Base-by-base conservation (phyloP, 2,888 invertebrate genomes). In the Xestia c-nigrum region DNA sequence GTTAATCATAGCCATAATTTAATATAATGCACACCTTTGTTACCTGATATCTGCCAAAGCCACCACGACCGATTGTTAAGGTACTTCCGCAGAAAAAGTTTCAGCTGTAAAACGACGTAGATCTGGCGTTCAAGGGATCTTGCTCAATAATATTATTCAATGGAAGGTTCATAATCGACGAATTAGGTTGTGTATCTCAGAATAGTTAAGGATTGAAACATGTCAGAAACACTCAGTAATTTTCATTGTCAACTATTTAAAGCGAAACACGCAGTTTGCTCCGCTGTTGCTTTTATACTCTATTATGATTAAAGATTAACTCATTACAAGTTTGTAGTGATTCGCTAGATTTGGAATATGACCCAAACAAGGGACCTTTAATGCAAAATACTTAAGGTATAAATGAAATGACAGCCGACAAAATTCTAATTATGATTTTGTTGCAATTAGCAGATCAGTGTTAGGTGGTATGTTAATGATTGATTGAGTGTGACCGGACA, bases 201-300 rank as follows among this genome's bases (percentile, higher is more conserved):
- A 55, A 66, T 64, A 63, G 10, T 55, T 24, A 59, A 47, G 14
- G 43, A 64, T 80, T 31, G 10, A 63, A 31, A n/a, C 12, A 43
- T 74, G 43, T 74, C 80, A 57, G 40, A 52, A 38, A 50, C 38
- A 74, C 47, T 67, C 55, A 12, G n/a, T 16, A n/a, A 65, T 21
- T 50, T 78, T 52, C 40, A 61, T 73, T 79, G 9, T 43, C 14
- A 72, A 50, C 31, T 10, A 38, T 55, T 78, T 12, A 16, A 43
- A 65, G 24, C 57, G 79, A 72, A 66, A 38, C 24, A 7, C 12
- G 55, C 14, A 24, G 5, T 66, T 24, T 24, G 14, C 6, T 14
- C 24, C 10, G n/a, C 72, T 50, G 57, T 64, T 43, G 50, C 57
- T 59, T 72, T 78, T 72, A 52, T 65, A 78, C 43, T 72, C 72